These are phyloP conservation scores for Allophyes oxyacanthae DNA, from an alignment of 2,888 invertebrate species.

Conservation along the genomic window DNA sequence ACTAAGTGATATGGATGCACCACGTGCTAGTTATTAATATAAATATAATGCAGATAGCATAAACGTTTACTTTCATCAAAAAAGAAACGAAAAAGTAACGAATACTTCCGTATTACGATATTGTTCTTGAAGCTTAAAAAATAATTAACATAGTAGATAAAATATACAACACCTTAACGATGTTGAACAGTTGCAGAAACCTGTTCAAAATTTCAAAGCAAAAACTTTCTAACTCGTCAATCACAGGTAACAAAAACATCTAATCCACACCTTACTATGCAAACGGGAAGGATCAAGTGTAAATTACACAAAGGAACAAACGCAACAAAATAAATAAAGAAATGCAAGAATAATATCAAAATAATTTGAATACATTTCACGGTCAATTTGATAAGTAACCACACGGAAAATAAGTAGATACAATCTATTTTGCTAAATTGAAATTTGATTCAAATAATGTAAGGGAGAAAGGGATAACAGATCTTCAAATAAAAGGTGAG, in stretches of 20 bases:
- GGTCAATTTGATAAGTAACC: slow-evolving; percentile 84
- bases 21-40: too few relatives aligned
- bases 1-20: too few relatives aligned
- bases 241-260: slow-evolving; percentile 18
- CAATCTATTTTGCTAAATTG: slow-evolving; percentile 66
- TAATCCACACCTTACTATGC: slow-evolving; percentile 51
- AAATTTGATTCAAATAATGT: slow-evolving; percentile 78
- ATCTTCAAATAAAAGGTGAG: not conserved
- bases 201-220: not conserved
- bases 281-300: slow-evolving; percentile 64
- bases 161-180: too few relatives aligned
- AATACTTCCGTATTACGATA: too few relatives aligned
- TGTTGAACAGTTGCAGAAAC: not conserved
- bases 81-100: too few relatives aligned
- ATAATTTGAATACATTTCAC: slow-evolving; percentile 76
- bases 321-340: slow-evolving; percentile 31
- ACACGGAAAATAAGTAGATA: slow-evolving; percentile 59
- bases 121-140: too few relatives aligned
- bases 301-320: slow-evolving; percentile 58
- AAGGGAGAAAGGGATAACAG: slow-evolving; percentile 15
- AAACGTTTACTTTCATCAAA: too few relatives aligned
- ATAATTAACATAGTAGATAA: too few relatives aligned
- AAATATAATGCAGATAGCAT: too few relatives aligned
- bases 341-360: slow-evolving; percentile 49
- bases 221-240: slow-evolving; percentile 7